Evolutionary conservation across 2,888 invertebrate species (phyloP), one percentile per base, ranked within the genome.

Genomic region (Anodontia alba): DNA sequence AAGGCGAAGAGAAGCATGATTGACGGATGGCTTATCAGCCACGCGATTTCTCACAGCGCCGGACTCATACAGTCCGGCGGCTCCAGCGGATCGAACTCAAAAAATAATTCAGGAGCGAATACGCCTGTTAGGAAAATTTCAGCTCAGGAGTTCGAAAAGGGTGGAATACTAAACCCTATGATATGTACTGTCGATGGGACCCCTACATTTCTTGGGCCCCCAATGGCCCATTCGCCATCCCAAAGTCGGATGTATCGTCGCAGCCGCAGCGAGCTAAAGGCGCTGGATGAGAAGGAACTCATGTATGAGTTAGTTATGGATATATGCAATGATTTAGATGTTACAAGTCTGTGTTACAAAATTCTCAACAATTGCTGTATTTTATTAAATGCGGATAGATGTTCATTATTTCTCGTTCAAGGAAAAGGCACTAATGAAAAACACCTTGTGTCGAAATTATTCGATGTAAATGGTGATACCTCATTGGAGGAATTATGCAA

Each of bases 71-170:
- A 88, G 33, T 81, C 82, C 29, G 81, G 86, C n/a, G 90, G 91
- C 78, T 92, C 93, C 38, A 89, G 92, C 67, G 82, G 78, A 42
- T 92, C 93, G 49, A 90, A 90, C 81, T 91, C 93, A 17, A 88
- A 88, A 73, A 88, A 92, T 73, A 92, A 96, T 79, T 96, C 97
- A 76, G 98, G 98, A 8, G 97, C 98, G 74, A 98, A 98, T 85
- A 98, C 98, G 76, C 99, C 98, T 71, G 98, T 98, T 88, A 96
- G 97, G 95, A 96, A 96, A 96, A 98, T 99, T 94, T 98, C 98
- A 74, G 98, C 98, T 78, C 98, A 98, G 95, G 98, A 99, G 95
- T 99, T 99, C 94, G 98, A 98, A 95, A 96, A 97, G 15, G 98
- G 98, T 33, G 98, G 98, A 20, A 85, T 98, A 31, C 95, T 98